Percentiles rank a stretch among this genome's conserved stretches.
These are phyloP conservation scores for Plectropomus leopardus DNA, from an alignment of 2,113 vertebrate species.

Conservation along the genomic window DNA sequence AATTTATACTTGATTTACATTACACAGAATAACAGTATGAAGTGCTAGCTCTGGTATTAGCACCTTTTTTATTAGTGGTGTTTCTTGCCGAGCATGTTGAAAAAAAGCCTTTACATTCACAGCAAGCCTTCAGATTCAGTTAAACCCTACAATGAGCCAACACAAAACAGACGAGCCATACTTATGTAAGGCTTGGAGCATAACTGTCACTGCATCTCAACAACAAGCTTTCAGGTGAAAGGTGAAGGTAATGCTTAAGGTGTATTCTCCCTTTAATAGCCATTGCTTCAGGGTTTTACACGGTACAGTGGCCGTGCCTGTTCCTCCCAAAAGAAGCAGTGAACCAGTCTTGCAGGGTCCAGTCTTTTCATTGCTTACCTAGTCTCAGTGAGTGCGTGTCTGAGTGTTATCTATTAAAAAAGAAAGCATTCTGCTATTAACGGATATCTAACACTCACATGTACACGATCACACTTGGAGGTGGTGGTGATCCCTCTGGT, in stretches of 20 bases:
- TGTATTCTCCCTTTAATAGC: slow-evolving; percentile 5
- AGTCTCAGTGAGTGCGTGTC: background rate
- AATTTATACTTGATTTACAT: too few species aligned
- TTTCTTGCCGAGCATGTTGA: background rate
- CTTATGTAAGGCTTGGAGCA: background rate
- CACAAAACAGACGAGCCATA: background rate
- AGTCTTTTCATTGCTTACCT: background rate
- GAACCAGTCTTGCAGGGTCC: slow-evolving; percentile 45
- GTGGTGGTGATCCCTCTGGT: background rate
- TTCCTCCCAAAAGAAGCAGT: background rate
- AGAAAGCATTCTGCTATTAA: background rate
- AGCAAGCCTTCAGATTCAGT: background rate
- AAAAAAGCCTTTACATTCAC: background rate
- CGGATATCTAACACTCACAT: slow-evolving; percentile 30
- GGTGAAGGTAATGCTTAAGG: slow-evolving; percentile 27
- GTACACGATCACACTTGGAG: background rate
- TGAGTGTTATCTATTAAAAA: slow-evolving; percentile 7
- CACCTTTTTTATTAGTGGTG: background rate
- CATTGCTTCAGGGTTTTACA: background rate
- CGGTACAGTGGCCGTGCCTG: background rate
- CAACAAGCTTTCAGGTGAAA: slow-evolving; percentile 32
- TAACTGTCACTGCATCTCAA: slow-evolving; percentile 24
- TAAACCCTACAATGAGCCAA: background rate
- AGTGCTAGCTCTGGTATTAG: background rate
- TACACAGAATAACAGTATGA: background rate